These are phyloP conservation scores for Tetraneura akinire DNA, from an alignment of 1,140 invertebrate genomes.

Conservation along the genomic window DNA sequence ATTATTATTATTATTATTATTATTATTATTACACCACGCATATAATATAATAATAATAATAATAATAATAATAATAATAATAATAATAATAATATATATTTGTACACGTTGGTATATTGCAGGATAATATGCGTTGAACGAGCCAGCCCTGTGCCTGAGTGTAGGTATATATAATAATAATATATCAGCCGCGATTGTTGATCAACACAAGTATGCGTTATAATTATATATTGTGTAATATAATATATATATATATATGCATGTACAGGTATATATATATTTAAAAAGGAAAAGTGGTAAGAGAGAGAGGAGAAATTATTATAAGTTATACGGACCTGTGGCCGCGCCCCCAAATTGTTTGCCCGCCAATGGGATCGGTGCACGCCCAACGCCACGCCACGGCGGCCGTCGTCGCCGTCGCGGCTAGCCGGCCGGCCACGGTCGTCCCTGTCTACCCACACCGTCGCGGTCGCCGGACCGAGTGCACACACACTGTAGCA, in stretches of 20 bases:
- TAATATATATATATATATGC: too few species aligned
- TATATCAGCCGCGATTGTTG: constrained; percentile 31
- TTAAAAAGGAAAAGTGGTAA: too few species aligned
- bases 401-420: neutral
- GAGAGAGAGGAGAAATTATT: too few species aligned
- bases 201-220: constrained; percentile 29
- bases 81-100: neutral
- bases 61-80: too few species aligned
- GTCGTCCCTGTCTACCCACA: neutral
- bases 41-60: too few species aligned
- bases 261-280: too few species aligned
- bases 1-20: too few species aligned
- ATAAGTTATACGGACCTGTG: neutral
- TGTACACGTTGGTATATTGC: neutral
- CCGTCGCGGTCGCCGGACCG: neutral
- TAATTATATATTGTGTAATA: constrained; percentile 11
- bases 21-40: too few species aligned
- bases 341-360: constrained; percentile 17
- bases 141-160: neutral
- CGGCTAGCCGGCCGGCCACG: neutral
- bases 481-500: neutral
- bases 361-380: constrained; percentile 25
- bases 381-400: neutral
- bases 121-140: too few species aligned
- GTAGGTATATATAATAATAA: too few species aligned